These are phyloP conservation scores for Drosophila meridiana DNA, from an alignment of 2,888 invertebrate species.

Conservation along the genomic window DNA sequence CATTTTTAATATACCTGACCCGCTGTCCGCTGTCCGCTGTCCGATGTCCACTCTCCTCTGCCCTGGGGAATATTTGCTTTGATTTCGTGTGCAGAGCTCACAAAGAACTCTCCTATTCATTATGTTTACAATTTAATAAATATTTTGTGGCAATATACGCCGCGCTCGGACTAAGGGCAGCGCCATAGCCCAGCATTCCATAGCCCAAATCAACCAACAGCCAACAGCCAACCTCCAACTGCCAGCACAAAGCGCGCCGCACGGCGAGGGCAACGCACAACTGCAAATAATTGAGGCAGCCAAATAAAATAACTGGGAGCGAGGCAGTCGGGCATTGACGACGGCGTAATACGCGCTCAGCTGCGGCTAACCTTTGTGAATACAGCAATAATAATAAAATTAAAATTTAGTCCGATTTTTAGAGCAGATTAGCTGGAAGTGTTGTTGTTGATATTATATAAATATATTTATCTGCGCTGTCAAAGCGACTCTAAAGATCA, in stretches of 20 bases:
- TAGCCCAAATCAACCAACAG: not conserved
- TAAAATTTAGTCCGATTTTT: too few species aligned
- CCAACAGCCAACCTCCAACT: not conserved
- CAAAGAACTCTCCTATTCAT: constrained; percentile 62
- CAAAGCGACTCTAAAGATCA: too few species aligned
- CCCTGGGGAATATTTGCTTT: constrained; percentile 47
- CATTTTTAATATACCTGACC: constrained; percentile 8
- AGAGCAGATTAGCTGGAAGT: too few species aligned
- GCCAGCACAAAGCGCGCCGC: not conserved
- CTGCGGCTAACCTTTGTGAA: too few species aligned
- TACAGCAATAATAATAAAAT: too few species aligned
- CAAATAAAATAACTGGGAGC: not conserved
- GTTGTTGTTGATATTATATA: too few species aligned
- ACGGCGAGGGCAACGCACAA: not conserved
- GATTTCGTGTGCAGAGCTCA: constrained; percentile 53
- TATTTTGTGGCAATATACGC: constrained; percentile 50
- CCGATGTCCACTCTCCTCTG: not conserved
- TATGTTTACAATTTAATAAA: constrained; percentile 75
- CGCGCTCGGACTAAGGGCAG: not conserved
- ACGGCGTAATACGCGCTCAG: not conserved
- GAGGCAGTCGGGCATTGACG: not conserved
- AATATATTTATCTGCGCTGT: too few species aligned
- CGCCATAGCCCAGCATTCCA: constrained; percentile 1
- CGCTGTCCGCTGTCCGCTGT: not conserved
- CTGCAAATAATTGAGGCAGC: constrained; percentile 13